Conservation (phyloP, 2,113 vertebrate genomes). For the Neoarius graeffei region DNA sequence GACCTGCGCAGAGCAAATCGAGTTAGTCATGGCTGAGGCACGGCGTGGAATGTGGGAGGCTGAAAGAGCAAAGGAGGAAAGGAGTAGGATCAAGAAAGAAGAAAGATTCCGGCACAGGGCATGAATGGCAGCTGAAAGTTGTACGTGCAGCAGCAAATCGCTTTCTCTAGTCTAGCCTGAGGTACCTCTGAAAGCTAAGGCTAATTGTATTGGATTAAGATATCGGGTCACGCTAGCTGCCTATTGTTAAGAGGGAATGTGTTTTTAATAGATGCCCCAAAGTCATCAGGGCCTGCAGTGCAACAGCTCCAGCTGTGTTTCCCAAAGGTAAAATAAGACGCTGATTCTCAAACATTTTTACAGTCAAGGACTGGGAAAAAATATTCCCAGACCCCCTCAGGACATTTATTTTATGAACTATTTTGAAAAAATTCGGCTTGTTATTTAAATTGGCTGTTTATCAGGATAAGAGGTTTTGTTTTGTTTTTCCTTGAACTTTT, state of each 20-base stretch:
- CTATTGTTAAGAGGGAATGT: conserved; percentile 13
- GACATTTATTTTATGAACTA: too few species aligned
- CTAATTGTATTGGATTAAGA: conserved; percentile 33
- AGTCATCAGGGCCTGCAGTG: background rate
- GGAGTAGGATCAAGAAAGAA: conserved; percentile 26
- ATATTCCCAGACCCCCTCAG: background rate
- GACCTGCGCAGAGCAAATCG: conserved; percentile 74
- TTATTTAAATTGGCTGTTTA: background rate
- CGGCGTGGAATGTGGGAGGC: conserved; percentile 72
- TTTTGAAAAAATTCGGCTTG: background rate
- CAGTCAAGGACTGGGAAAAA: too few species aligned
- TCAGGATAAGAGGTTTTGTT: too few species aligned
- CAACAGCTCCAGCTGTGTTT: background rate
- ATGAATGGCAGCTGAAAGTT: conserved; percentile 14
- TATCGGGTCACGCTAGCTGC: conserved; percentile 5
- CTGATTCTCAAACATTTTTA: background rate
- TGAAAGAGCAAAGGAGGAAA: conserved; percentile 36
- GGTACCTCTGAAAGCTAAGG: background rate
- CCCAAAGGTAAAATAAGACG: background rate
- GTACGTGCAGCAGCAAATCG: background rate
- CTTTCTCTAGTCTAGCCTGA: conserved; percentile 1
- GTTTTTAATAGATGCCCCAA: background rate
- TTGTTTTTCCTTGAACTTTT: background rate
- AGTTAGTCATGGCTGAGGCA: conserved; percentile 75
- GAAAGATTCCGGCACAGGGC: conserved; percentile 29